Evolutionary conservation across 1,140 invertebrate genomes (phyloP).

Genomic region (Scaptomyza hsui): DNA sequence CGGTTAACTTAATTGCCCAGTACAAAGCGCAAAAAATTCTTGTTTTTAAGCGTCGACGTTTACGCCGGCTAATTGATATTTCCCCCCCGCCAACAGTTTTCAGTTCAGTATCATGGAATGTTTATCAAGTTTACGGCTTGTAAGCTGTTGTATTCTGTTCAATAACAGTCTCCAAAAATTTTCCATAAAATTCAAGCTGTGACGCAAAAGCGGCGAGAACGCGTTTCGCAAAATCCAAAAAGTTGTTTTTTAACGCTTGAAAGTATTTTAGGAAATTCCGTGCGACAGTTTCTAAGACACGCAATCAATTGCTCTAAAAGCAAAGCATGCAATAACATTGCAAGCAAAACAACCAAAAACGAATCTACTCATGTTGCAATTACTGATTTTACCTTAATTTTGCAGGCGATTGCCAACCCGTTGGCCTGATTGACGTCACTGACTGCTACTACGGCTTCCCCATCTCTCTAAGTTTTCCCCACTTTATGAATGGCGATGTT

Average conservation of each 20-base stretch:
- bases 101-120: slow-evolving; percentile 8
- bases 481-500: slow-evolving; percentile 91
- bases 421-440: slow-evolving; percentile 90
- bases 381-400: slow-evolving; percentile 18
- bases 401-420: slow-evolving; percentile 87
- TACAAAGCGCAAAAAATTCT: slow-evolving; percentile 54
- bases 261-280: neutral
- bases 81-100: neutral
- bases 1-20: slow-evolving; percentile 47
- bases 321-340: slow-evolving; percentile 9
- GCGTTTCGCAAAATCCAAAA: slow-evolving; percentile 20
- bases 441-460: slow-evolving; percentile 94
- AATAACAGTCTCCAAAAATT: slow-evolving; percentile 5
- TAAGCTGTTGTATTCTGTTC: neutral
- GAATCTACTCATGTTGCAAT: slow-evolving; percentile 15
- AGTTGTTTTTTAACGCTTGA: neutral
- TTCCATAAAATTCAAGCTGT: slow-evolving; percentile 27
- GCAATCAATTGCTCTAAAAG: slow-evolving; percentile 17
- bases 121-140: slow-evolving; percentile 13
- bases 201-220: slow-evolving; percentile 25
- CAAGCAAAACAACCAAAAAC: neutral
- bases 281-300: slow-evolving; percentile 20
- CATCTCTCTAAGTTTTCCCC: slow-evolving; percentile 94
- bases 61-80: slow-evolving; percentile 12
- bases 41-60: slow-evolving; percentile 33